Base-by-base conservation (phyloP, 2,113 vertebrate genomes). In the Oostethus manadensis region DNA sequence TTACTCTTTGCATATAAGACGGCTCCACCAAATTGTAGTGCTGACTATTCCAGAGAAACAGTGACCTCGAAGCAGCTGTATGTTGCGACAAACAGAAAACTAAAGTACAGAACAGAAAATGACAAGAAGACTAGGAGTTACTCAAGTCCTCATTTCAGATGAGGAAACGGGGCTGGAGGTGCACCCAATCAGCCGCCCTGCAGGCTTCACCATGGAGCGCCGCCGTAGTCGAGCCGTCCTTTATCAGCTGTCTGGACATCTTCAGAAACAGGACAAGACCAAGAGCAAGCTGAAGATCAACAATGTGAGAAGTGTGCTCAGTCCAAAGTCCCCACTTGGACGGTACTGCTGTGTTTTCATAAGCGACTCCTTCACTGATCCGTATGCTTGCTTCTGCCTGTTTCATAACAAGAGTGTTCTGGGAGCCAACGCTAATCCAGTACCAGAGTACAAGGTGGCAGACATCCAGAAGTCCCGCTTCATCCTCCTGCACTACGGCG, bases 391-490 rank as follows among this genome's bases (percentile, higher is more conserved):
- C 42, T 50, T 62, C 11, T 51, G 7, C 21, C 21, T 49, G 6
- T 4, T 7, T 15, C 42, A 8, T 18, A 22, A 51, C 38, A 35
- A 87, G 86, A 86, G 68, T 6, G 78, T 92, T 48, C 90, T 92
- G 8, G 90, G 91, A 33, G 91, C 90, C 60, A 92, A 92, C 22
- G 89, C 88, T 0, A 87, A 86, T 59, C 89, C 89, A 3, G 81
- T 92, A 53, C 91, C 91, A 1, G 91, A 92, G 67, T 92, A 92
- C 69, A 92, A 92, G 74, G 91, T 92, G 66, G 91, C 91, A 3
- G 90, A 91, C 45, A 74, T 91, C 65, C 91, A 91, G 77, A 91
- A 87, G 64, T 92, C 91, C n/a, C 83, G 91, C 23, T 88, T 92
- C 69, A 90, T 92, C 77, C 89, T 92, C 33, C 88, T 92, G 16